phyloP scores from a whole-genome alignment of 2,797 vertebrate genomes.

The Sebastes minor region DNA sequence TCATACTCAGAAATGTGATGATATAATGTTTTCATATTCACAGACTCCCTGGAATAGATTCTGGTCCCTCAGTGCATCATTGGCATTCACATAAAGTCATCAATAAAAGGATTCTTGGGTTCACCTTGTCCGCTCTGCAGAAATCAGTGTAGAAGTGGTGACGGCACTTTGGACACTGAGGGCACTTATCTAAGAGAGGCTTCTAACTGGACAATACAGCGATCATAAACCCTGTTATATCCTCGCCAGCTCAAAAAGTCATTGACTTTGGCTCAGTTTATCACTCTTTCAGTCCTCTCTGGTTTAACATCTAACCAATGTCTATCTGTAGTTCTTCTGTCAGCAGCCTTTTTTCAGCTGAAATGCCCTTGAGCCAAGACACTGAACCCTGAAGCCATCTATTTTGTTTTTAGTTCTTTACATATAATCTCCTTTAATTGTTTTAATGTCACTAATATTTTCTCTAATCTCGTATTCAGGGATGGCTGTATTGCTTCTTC shows the following conservation, averaged over 20 bases:
- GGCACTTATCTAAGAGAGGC: not conserved
- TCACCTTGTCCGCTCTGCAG: not conserved
- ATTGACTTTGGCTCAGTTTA: not conserved
- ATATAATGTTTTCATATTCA: not conserved
- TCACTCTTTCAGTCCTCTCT: not conserved
- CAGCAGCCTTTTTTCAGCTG: not conserved
- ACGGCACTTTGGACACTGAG: not conserved
- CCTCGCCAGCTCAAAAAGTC: not conserved
- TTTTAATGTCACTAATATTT: not conserved
- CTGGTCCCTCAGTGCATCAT: not conserved
- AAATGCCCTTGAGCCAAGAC: not conserved
- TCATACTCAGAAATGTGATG: not conserved
- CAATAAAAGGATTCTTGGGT: not conserved
- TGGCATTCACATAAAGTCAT: not conserved
- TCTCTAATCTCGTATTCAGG: not conserved
- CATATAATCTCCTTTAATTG: not conserved
- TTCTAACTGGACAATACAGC: not conserved
- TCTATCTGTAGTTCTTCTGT: not conserved
- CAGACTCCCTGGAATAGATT: not conserved
- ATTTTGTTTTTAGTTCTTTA: not conserved
- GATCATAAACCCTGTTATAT: not conserved
- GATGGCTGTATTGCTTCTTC: not conserved
- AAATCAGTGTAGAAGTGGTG: not conserved
- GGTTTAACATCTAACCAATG: not conserved
- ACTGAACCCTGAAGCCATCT: not conserved